A percentile compares a stretch with the other conserved stretches of the same genome.
Conservation (phyloP, 2,888 invertebrate species). For the Graphium colonna region DNA sequence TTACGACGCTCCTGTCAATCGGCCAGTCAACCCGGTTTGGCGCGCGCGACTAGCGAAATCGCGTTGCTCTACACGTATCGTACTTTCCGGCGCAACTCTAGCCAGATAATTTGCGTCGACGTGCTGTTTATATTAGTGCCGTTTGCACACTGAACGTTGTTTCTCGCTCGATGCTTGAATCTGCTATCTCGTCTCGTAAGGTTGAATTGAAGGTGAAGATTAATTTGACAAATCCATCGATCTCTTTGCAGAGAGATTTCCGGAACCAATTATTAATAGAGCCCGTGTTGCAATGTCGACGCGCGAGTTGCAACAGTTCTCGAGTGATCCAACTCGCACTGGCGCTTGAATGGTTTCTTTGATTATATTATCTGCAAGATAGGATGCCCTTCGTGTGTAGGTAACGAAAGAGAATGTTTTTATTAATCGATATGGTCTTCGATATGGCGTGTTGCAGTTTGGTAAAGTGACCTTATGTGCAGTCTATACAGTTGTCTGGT, state of each 20-base stretch:
- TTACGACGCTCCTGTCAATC: conserved; percentile 14
- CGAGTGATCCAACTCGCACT: neutral
- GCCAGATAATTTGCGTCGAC: conserved; percentile 12
- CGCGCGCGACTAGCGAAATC: conserved; percentile 6
- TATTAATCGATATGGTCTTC: no score
- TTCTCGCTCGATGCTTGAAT: conserved; percentile 27
- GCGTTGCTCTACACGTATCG: conserved; percentile 9
- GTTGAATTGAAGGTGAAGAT: conserved; percentile 19
- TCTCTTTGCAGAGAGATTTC: neutral
- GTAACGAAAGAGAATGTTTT: neutral
- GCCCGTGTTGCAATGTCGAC: conserved; percentile 7
- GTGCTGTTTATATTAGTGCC: conserved; percentile 24
- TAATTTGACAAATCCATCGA: conserved; percentile 6
- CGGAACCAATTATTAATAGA: conserved; percentile 12
- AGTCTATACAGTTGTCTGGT: no score
- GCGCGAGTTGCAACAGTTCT: neutral
- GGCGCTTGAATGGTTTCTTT: conserved; percentile 6
- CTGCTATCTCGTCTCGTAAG: conserved; percentile 21
- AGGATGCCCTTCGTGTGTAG: neutral
- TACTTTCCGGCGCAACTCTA: conserved; percentile 14
- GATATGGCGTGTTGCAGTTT: no score
- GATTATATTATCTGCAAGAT: neutral
- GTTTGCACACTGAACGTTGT: conserved; percentile 26
- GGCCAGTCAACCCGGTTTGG: conserved; percentile 22
- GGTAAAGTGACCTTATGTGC: no score